Conservation (phyloP, 2,888 invertebrate species). For the Tiliacea aurago region DNA sequence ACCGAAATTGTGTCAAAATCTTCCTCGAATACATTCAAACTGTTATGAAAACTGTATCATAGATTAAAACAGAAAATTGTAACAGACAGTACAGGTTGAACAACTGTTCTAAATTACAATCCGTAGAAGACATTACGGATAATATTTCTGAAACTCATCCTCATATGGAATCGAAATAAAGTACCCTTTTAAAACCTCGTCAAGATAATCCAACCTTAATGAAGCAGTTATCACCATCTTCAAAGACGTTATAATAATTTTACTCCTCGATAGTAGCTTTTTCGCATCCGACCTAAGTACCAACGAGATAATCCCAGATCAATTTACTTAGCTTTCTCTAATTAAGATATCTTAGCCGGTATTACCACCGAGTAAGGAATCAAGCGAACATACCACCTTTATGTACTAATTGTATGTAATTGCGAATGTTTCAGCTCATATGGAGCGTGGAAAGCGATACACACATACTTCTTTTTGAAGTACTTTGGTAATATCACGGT, state of each 20-base stretch:
- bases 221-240: slow-evolving; percentile 6
- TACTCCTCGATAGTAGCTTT: neutral
- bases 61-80: neutral
- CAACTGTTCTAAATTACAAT: slow-evolving; percentile 1
- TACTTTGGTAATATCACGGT: slow-evolving; percentile 28
- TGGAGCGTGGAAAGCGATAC: slow-evolving; percentile 57
- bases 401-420: slow-evolving; percentile 53
- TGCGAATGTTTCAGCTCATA: slow-evolving; percentile 49
- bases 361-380: slow-evolving; percentile 29
- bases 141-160: neutral
- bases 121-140: neutral
- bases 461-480: slow-evolving; percentile 24
- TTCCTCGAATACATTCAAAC: slow-evolving; percentile 44
- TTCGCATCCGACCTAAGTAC: slow-evolving; percentile 18
- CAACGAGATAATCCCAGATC: slow-evolving; percentile 49
- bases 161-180: slow-evolving; percentile 2
- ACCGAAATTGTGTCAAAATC: slow-evolving; percentile 27
- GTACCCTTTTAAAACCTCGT: neutral
- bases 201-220: slow-evolving; percentile 14
- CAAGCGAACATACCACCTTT: slow-evolving; percentile 17
- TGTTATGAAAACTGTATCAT: slow-evolving; percentile 32
- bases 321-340: slow-evolving; percentile 55
- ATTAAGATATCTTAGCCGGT: slow-evolving; percentile 51
- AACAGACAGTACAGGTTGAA: neutral
- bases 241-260: slow-evolving; percentile 19